Base-by-base conservation (phyloP, 2,888 invertebrate species). In the Cepaea hortensis region DNA sequence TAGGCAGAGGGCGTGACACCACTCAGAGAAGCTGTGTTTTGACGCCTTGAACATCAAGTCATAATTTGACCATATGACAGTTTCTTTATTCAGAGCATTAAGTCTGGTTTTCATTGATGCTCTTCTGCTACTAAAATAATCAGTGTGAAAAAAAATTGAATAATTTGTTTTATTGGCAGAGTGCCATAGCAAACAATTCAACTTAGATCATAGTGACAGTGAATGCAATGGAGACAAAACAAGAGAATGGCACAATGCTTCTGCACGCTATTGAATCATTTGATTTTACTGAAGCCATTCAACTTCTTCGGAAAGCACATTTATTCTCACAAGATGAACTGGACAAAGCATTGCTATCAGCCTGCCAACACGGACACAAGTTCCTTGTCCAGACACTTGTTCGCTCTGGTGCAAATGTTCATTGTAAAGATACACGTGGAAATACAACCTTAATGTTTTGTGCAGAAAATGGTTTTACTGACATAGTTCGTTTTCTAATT, bases 311-410 rank as follows among this genome's bases (percentile, higher is more conserved):
- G 68, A n/a, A n/a, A 68, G 68, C 6, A 0, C 11, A 68, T 6
- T 20, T 15, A 6, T 68, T 68, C 18, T 75, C 75, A 46, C 75
- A n/a, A 15, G 35, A 46, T 75, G 35, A 15, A 15, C 75, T 75
- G 6, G 75, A 35, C 35, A 75, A 5, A 35, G 75, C 75, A 13
- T 23, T 75, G 7, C 13, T 75, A 1, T 5, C 23, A n/a, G 55
- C 55, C 11, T 55, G 55, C 55, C 55, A 55, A 11, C 11, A 55
- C 55, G 55, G 55, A 55, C 55, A 35, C 35, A 7, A 75, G 23
- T n/a, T 35, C 35, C 75, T 75, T 5, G 35, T 75, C 46, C 75
- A 75, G 75, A 75, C 75, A 9, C 75, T 75, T 46, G 75, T 75
- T 75, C 23, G 35, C 15, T 35, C 35, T 11, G 75, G 75, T 5